Evolutionary conservation across 2,797 vertebrate genomes (phyloP).

Genomic region (Spinibarbus caldwelli): DNA sequence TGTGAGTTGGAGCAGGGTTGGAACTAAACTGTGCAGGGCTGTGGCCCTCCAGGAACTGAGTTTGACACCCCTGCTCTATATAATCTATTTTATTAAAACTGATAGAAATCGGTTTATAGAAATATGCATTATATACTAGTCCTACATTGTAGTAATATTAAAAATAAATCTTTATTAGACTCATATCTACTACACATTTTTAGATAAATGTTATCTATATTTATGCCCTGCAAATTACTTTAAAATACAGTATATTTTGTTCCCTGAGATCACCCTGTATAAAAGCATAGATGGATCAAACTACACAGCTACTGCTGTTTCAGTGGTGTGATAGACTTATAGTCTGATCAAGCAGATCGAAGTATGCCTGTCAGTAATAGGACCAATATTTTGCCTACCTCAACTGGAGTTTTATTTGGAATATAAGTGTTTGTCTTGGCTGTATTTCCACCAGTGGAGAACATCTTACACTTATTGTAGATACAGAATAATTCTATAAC

Average conservation of each 20-base stretch:
- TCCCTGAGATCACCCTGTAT: background rate
- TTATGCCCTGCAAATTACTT: conserved; percentile 12
- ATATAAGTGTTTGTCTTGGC: conserved; percentile 1
- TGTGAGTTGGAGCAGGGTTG: too few relatives aligned
- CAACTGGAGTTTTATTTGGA: background rate
- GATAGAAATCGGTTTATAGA: background rate
- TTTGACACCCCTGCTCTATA: too few relatives aligned
- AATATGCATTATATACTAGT: background rate
- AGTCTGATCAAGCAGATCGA: background rate
- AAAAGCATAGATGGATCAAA: background rate
- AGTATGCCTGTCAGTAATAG: conserved; percentile 7
- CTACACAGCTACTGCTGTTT: background rate
- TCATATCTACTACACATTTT: background rate
- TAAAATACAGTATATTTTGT: background rate
- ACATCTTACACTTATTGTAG: background rate
- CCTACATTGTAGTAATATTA: background rate
- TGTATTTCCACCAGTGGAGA: background rate
- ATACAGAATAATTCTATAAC: background rate
- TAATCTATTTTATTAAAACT: background rate
- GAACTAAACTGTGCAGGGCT: too few relatives aligned
- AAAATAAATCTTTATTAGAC: background rate
- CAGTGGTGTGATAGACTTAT: background rate
- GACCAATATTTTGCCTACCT: background rate
- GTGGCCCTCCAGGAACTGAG: too few relatives aligned
- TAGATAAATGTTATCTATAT: conserved; percentile 41